phyloP scores from a whole-genome alignment of 2,113 vertebrate species.

The Pelmatolapia mariae region DNA sequence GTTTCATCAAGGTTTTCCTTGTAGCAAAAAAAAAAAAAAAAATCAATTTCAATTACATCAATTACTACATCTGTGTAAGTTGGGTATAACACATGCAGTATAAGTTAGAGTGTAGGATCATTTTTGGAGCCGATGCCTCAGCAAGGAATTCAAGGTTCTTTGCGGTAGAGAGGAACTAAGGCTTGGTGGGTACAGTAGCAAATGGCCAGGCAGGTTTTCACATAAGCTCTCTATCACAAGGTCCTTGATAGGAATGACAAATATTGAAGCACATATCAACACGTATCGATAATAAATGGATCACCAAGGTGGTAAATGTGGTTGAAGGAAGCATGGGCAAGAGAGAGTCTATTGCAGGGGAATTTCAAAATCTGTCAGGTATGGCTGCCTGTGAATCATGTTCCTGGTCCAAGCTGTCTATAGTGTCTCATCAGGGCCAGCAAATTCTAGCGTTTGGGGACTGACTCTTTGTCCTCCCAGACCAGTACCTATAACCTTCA shows the following conservation, averaged over 20 bases:
- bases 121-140: too few species aligned
- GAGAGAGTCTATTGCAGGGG: neutral
- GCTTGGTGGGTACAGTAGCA: neutral
- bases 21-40: neutral
- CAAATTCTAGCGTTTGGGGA: neutral
- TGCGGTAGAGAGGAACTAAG: neutral
- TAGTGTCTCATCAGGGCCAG: neutral
- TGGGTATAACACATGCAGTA: too few species aligned
- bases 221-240: neutral
- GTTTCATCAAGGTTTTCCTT: neutral
- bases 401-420: neutral
- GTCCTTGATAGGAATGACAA: neutral
- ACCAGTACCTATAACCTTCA: neutral
- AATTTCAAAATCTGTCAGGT: neutral
- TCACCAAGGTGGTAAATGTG: neutral
- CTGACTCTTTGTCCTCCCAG: neutral
- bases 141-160: neutral
- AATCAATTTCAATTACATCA: neutral
- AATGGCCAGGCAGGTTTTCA: neutral
- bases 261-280: neutral
- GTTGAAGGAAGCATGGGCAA: neutral
- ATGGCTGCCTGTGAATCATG: neutral
- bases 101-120: too few species aligned
- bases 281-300: neutral
- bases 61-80: neutral